A percentile compares a stretch with the other conserved stretches of the same genome.
These are phyloP conservation scores for Podarcis raffonei DNA, from an alignment of 2,113 vertebrate genomes.

Conservation along the genomic window DNA sequence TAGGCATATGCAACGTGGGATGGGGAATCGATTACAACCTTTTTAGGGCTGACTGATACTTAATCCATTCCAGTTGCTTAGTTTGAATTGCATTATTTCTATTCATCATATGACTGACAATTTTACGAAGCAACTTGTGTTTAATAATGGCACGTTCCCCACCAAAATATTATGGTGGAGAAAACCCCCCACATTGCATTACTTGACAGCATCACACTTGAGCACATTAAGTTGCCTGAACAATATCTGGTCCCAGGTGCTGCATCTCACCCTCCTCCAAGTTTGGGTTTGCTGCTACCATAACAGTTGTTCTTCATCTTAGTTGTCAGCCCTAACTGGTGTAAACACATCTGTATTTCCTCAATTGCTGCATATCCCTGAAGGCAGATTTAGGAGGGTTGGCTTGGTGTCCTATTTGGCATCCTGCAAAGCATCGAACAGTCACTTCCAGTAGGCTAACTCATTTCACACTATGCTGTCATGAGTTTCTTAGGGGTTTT, in stretches of 20 bases:
- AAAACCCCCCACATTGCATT: neutral
- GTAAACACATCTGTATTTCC: neutral
- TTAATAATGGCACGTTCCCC: no score
- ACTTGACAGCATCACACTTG: neutral
- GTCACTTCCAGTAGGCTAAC: neutral
- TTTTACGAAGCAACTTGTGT: neutral
- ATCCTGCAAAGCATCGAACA: neutral
- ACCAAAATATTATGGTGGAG: neutral
- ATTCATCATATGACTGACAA: neutral
- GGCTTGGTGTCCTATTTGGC: neutral
- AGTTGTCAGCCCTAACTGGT: neutral
- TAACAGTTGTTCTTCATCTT: neutral
- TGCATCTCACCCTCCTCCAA: neutral
- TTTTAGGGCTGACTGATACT: neutral
- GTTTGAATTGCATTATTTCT: neutral
- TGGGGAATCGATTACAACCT: neutral
- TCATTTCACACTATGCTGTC: neutral
- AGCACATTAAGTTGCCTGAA: neutral
- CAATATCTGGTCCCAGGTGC: neutral
- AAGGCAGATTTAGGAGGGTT: neutral
- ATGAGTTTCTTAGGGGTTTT: neutral
- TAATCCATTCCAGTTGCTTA: neutral
- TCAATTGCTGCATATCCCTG: neutral
- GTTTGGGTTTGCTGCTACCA: neutral
- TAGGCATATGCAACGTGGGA: neutral